Base-by-base conservation (phyloP, 2,113 vertebrate genomes). In the Tursiops truncatus region DNA sequence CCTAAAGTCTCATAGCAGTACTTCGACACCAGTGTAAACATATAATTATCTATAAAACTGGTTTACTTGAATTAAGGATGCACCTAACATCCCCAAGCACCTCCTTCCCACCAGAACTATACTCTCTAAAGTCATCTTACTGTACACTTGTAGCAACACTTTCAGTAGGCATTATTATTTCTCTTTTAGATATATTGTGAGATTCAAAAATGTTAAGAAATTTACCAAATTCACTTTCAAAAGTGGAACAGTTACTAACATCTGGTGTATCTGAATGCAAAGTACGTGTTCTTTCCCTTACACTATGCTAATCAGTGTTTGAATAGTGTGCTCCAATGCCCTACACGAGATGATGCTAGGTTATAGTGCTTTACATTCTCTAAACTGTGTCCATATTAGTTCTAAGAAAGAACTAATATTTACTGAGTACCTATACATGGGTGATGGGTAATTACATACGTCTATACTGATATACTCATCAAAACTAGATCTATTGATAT, bases 141-240 rank as follows among this genome's bases (percentile, higher is more conserved):
- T n/a, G 6, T n/a, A 38, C 18, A 13, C 12, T 31, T 38, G 4
- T 1, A n/a, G 26, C 2, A 62, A 50, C 1, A 0, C 15, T 50
- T 89, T 86, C 2, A 26, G 5, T n/a, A 47, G 25, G 5, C 76
- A 14, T 13, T 90, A 38, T n/a, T 47, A 56, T 67, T 96, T 95
- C 47, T 83, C 41, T 62, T 95, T 94, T 31, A 56, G 33, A 77
- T 31, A 47, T 5, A 62, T 65, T 38, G 58, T 79, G 26, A 96
- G 58, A 50, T 70, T 80, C 26, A 87, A 60, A 41, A 71, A n/a
- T 62, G 5, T 68, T 68, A 44, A 90, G 17, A 47, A 73, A 70
- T 23, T 62, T 82, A 83, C 13, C 47, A 89, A 82, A 47, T 77
- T 18, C 17, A 47, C 58, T 93, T 53, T 58, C 31, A 68, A 70